A percentile compares a stretch with the other conserved stretches of the same genome.
phyloP scores from a whole-genome alignment of 2,888 invertebrate species.

The Ypsolopha scabrella region DNA sequence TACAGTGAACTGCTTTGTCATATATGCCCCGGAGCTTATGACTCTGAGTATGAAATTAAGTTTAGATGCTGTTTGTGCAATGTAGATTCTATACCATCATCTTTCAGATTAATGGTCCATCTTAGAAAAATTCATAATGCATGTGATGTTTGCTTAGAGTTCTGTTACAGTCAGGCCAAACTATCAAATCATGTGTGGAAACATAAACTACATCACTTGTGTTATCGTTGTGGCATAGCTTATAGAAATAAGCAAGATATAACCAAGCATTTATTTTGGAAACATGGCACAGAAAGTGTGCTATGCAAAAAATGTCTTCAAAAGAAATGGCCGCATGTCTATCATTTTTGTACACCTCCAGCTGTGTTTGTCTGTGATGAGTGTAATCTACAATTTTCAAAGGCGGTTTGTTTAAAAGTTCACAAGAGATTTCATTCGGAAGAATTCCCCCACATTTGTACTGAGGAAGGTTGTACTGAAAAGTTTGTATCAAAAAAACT shows the following conservation, averaged over 20 bases:
- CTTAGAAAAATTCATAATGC: slow-evolving; percentile 85
- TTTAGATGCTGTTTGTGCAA: slow-evolving; percentile 88
- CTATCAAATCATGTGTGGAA: slow-evolving; percentile 92
- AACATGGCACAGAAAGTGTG: slow-evolving; percentile 91
- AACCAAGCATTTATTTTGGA: slow-evolving; percentile 92
- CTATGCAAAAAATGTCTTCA: slow-evolving; percentile 87
- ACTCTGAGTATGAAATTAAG: slow-evolving; percentile 73
- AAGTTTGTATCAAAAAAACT: slow-evolving; percentile 87
- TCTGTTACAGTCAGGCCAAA: slow-evolving; percentile 82
- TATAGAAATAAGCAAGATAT: slow-evolving; percentile 91
- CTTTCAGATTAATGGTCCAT: slow-evolving; percentile 91
- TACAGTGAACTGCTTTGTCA: slow-evolving; percentile 90
- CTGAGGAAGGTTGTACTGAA: slow-evolving; percentile 77
- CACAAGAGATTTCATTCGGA: slow-evolving; percentile 84
- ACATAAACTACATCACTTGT: slow-evolving; percentile 88
- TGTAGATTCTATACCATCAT: slow-evolving; percentile 82
- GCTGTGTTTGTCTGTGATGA: slow-evolving; percentile 83
- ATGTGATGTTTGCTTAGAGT: slow-evolving; percentile 89
- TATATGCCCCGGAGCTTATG: slow-evolving; percentile 84
- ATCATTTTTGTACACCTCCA: slow-evolving; percentile 91
- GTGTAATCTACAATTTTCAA: slow-evolving; percentile 80
- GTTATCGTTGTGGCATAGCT: slow-evolving; percentile 89
- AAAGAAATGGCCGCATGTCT: slow-evolving; percentile 93
- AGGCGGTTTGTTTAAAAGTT: slow-evolving; percentile 84
- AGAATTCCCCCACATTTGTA: slow-evolving; percentile 79